A percentile compares a stretch with the other conserved stretches of the same genome.
These are phyloP conservation scores for Pachyuromys duprasi DNA, from an alignment of 2,797 vertebrate species.

Conservation along the genomic window DNA sequence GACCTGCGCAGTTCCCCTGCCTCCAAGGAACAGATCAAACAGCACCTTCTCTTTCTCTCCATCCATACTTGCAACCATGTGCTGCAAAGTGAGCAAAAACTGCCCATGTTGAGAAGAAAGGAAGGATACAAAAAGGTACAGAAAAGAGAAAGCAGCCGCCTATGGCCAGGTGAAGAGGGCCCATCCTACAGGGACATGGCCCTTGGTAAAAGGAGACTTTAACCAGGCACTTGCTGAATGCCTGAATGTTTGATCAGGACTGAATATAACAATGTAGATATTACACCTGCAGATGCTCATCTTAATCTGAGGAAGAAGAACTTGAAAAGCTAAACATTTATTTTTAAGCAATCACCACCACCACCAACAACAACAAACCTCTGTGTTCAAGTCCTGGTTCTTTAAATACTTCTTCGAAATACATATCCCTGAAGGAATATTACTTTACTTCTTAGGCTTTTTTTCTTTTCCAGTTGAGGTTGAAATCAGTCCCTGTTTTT, in stretches of 20 bases:
- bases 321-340: background rate
- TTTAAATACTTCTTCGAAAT: conserved; percentile 52
- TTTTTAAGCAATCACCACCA: background rate
- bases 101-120: background rate
- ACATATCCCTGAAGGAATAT: rapidly evolving
- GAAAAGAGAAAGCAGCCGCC: background rate
- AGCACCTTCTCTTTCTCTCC: background rate
- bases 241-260: background rate
- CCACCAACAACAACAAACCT: background rate
- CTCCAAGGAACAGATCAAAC: background rate
- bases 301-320: background rate
- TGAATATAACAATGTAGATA: background rate
- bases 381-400: background rate
- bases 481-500: background rate
- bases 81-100: background rate
- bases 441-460: background rate
- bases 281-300: background rate
- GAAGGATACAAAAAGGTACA: background rate
- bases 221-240: background rate
- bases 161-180: background rate
- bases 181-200: background rate
- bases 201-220: background rate
- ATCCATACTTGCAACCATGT: background rate
- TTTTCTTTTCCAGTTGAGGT: conserved; percentile 34
- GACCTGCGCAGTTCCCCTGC: background rate